Evolutionary conservation across 2,113 vertebrate genomes (phyloP).

Genomic region (Naja naja): DNA sequence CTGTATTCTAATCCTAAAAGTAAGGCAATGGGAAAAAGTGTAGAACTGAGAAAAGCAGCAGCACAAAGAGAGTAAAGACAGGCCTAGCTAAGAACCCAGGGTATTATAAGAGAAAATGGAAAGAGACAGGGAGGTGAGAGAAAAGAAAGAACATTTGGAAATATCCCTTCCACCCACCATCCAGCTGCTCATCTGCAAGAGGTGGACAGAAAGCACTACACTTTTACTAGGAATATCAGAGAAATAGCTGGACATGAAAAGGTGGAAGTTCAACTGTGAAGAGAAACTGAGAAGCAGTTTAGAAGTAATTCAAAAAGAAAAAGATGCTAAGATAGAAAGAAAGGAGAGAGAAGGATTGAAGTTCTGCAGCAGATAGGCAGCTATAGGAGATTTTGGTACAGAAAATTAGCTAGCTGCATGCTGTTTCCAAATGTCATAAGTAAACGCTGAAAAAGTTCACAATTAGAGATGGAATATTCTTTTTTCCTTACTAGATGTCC

Average conservation of each 20-base stretch:
- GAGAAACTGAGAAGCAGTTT: neutral
- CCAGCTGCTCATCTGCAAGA: neutral
- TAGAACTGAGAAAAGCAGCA: neutral
- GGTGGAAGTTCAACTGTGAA: neutral
- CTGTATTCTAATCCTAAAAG: neutral
- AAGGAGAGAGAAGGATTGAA: no score
- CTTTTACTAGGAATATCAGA: neutral
- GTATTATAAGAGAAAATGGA: no score
- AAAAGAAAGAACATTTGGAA: neutral
- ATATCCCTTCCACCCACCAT: no score
- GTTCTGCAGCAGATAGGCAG: no score
- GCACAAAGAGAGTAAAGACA: neutral
- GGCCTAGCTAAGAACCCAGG: neutral
- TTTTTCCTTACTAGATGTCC: no score
- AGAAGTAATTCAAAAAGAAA: neutral
- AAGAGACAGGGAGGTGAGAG: neutral
- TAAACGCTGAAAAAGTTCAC: no score
- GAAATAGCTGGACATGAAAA: neutral
- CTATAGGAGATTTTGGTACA: no score
- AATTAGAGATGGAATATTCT: no score
- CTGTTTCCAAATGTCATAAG: no score
- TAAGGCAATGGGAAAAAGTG: neutral
- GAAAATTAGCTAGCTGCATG: no score
- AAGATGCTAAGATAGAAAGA: neutral
- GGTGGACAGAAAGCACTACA: neutral